Evolutionary conservation across 2,888 invertebrate species (phyloP).

Genomic region (Synanthedon vespiformis): DNA sequence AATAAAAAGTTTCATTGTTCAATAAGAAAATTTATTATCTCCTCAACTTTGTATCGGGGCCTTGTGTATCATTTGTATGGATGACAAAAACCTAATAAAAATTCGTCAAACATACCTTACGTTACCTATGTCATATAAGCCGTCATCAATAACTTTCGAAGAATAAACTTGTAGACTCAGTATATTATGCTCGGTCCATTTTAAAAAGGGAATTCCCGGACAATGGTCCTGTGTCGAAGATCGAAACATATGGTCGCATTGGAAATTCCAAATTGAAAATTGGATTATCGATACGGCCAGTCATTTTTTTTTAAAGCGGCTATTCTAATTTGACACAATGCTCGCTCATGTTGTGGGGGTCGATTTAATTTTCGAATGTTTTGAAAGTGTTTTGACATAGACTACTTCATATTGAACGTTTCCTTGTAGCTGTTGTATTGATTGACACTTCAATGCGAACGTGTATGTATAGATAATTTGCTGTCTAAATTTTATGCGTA

Average conservation of each 20-base stretch:
- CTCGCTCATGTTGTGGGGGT: conserved; percentile 30
- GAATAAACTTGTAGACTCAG: conserved; percentile 23
- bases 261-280: conserved; percentile 36
- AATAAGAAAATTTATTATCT: conserved; percentile 22
- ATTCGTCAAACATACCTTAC: conserved; percentile 31
- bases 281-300: conserved; percentile 55
- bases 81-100: conserved; percentile 44
- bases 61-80: conserved; percentile 19
- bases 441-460: not conserved
- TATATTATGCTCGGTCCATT: conserved; percentile 31
- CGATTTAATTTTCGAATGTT: conserved; percentile 35
- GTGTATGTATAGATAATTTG: not conserved
- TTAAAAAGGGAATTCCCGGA: conserved; percentile 36
- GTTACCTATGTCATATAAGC: conserved; percentile 43
- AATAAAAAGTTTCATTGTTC: conserved; percentile 8
- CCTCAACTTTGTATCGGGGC: not conserved
- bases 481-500: too few relatives aligned
- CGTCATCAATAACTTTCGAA: conserved; percentile 43
- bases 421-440: conserved; percentile 3
- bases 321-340: conserved; percentile 41
- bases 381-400: conserved; percentile 42
- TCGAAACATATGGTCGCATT: conserved; percentile 47
- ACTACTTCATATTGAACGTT: conserved; percentile 7
- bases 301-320: conserved; percentile 7
- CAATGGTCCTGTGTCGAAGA: conserved; percentile 36